Base-by-base conservation (phyloP, 2,888 invertebrate species). In the Mycogona germanica region DNA sequence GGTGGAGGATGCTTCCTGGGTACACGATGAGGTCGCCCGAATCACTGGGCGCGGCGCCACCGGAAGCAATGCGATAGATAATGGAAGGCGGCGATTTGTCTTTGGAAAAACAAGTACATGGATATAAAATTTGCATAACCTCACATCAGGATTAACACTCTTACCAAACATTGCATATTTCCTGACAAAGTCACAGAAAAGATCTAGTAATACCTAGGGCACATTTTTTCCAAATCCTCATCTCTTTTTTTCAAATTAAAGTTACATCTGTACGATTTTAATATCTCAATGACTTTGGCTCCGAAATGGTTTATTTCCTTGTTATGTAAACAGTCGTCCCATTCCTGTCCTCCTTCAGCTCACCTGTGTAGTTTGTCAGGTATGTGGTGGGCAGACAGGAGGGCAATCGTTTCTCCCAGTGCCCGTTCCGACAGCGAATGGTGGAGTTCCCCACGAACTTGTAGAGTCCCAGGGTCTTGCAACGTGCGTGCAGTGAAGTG, bases 301-400 rank as follows among this genome's bases (percentile, higher is more conserved):
- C 9, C 9, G 35, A 35, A 14, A 12, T 35, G 9, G 35, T 35
- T 35, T 35, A 12, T 35, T 35, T 14, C 35, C 35, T 14, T 14
- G 35, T n/a, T n/a, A n/a, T 28, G 17, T 6, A 7, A 7, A 46
- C 19, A 7, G 12, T 23, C 26, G 28, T 46, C 28, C 28, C 26
- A 7, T 48, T 48, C 19, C 42, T 9, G 19, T n/a, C n/a, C n/a
- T n/a, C 9, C 2, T 47, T 84, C 85, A 50, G 86, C 82, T 65
- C 70, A 84, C 85, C 82, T 63, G 87, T 86, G 69, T 85, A 88
- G 70, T 88, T 89, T 38, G 87, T 86, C 60, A 89, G 74, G 37
- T 85, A 73, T 1, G 86, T 86, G 28, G 89, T 89, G n/a, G 87
- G 84, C 30, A 85, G 82, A 66, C 89, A 89, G 57, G 82, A 80